Conservation (phyloP, 2,113 vertebrate genomes). For the Ursus arctos region DNA sequence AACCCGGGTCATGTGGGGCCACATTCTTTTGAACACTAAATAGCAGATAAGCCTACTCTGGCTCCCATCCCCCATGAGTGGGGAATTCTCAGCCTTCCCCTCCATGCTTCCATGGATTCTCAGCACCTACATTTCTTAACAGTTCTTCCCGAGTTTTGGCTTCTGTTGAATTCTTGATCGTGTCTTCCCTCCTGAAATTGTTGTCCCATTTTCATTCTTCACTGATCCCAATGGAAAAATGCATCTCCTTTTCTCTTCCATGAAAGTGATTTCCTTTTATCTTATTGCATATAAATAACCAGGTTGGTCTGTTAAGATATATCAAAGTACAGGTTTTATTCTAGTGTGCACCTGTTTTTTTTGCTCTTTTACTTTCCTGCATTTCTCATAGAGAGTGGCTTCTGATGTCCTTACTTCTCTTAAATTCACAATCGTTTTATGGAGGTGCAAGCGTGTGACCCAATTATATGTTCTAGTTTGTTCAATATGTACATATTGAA, state of each 20-base stretch:
- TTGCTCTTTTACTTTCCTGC: neutral
- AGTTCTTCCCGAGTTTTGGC: neutral
- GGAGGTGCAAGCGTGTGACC: neutral
- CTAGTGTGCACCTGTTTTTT: neutral
- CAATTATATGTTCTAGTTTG: neutral
- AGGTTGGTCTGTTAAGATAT: neutral
- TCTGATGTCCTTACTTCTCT: neutral
- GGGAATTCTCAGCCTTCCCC: neutral
- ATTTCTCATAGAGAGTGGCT: neutral
- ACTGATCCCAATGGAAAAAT: neutral
- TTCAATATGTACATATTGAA: neutral
- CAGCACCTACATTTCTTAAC: neutral
- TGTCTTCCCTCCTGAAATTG: neutral
- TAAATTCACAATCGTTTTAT: neutral
- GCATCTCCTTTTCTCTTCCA: neutral
- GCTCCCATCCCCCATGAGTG: fast-evolving
- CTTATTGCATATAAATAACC: neutral
- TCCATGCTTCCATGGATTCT: neutral
- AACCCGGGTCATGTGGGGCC: neutral
- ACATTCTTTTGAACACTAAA: neutral
- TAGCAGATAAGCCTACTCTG: neutral
- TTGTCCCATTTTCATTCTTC: neutral
- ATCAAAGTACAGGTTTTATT: neutral
- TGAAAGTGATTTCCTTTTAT: neutral
- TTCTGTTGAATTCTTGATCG: neutral